phyloP scores from a whole-genome alignment of 2,888 invertebrate genomes.

The Desoria tigrina region DNA sequence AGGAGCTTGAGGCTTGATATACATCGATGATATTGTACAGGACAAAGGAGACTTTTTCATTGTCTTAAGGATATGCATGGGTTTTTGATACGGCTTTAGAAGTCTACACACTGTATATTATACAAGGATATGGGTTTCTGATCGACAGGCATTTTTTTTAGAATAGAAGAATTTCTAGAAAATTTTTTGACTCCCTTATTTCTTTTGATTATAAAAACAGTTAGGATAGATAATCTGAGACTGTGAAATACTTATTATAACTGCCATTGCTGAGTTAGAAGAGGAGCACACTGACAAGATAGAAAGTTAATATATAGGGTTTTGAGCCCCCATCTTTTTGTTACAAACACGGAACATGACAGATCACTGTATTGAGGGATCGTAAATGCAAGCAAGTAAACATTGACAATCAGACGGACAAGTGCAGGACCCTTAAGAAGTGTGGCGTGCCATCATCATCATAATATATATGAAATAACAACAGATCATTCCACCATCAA shows the following conservation, averaged over 20 bases:
- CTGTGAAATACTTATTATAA: neutral
- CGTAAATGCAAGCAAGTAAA: slow-evolving; percentile 13
- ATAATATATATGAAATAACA: no score
- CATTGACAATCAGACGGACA: slow-evolving; percentile 8
- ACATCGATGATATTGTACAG: slow-evolving; percentile 5
- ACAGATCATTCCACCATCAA: slow-evolving; percentile 29
- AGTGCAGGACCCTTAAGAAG: slow-evolving; percentile 12
- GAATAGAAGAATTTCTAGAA: neutral
- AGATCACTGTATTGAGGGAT: slow-evolving; percentile 14
- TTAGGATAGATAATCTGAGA: no score
- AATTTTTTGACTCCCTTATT: no score
- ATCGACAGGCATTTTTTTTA: neutral
- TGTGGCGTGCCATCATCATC: neutral
- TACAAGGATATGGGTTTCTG: slow-evolving; percentile 4
- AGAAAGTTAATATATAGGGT: neutral
- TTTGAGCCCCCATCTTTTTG: slow-evolving; percentile 1
- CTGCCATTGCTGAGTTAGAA: neutral
- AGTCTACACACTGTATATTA: neutral
- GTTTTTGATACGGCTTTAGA: slow-evolving; percentile 9
- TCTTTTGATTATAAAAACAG: no score
- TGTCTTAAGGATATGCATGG: slow-evolving; percentile 8
- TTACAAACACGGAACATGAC: slow-evolving; percentile 19
- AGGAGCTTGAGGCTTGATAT: slow-evolving; percentile 1
- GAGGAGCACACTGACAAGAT: neutral
- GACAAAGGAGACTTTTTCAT: slow-evolving; percentile 5